These are phyloP conservation scores for Cotesia glomerata DNA, from an alignment of 1,140 invertebrate genomes.

Conservation along the genomic window DNA sequence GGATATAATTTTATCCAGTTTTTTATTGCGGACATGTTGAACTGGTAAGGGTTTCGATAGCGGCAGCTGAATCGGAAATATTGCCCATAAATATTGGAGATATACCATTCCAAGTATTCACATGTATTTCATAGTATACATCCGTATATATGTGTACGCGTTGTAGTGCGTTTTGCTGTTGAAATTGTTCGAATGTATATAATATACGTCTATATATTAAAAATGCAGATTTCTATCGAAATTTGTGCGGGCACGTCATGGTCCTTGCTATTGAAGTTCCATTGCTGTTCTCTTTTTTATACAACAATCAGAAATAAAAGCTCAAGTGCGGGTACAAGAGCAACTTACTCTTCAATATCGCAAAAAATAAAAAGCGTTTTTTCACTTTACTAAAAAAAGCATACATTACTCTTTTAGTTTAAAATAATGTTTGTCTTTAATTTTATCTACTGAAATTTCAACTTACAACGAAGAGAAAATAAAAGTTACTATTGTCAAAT, in stretches of 20 bases:
- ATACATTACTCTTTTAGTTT: too few species aligned
- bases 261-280: constrained; percentile 1
- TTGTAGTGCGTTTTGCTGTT: constrained; percentile 4
- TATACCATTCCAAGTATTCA: constrained; percentile 36
- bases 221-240: constrained; percentile 19
- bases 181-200: not conserved
- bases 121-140: constrained; percentile 4
- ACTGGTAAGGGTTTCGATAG: constrained; percentile 62
- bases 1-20: constrained; percentile 63
- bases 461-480: too few species aligned
- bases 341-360: not conserved
- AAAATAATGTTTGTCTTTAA: too few species aligned
- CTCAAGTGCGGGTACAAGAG: constrained; percentile 2
- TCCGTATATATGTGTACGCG: not conserved
- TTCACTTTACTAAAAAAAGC: too few species aligned
- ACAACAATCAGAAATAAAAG: constrained; percentile 2
- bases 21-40: constrained; percentile 64
- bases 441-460: too few species aligned
- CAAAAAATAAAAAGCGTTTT: not conserved
- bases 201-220: not conserved
- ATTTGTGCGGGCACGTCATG: constrained; percentile 8
- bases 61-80: constrained; percentile 62
- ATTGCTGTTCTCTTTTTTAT: not conserved
- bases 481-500: too few species aligned
- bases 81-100: constrained; percentile 64